Evolutionary conservation across 2,113 vertebrate genomes (phyloP), one percentile per base, ranked within the genome.

Genomic region (Ariopsis seemanni): DNA sequence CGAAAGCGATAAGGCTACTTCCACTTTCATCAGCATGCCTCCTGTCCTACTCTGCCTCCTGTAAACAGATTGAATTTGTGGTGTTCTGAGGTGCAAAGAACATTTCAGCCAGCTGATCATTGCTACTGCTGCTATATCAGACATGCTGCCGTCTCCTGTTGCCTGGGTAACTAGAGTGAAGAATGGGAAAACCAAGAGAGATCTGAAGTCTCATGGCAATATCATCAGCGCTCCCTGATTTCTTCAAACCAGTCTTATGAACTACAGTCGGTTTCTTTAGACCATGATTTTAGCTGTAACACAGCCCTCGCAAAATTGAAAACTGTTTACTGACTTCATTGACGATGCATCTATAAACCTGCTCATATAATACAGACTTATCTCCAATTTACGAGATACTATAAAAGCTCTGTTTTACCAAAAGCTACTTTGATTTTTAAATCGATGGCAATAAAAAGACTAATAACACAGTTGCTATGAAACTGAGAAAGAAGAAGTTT

Each of bases 61-160:
- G 50, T 52, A 58, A 20, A 14, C 5, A 63, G 57, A 30, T 27
- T 25, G 69, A 77, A 84, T 83, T 74, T 42, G 50, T 50, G 42
- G 71, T 89, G 25, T n/a, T 75, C 52, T 52, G 42, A 78, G 65
- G 25, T 27, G 71, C 71, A 74, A 74, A 74, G 71, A 74, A 42
- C 42, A 74, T 74, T 75, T 55, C 82, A 90, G 71, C 86, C 87
- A 82, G 67, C 84, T 88, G 87, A 88, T 90, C 85, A 88, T 52
- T 75, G 85, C 27, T 87, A 81, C 82, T 67, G 65, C 86, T 82
- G 85, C 87, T 75, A 55, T 80, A 82, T 72, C 65, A 87, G 78
- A 77, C 86, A 83, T 34, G 82, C 86, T 89, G 85, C 89, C 75
- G 50, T 89, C 84, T 87, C 69, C 78, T 82, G 89, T 90, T 90